phyloP scores from a whole-genome alignment of 2,797 vertebrate genomes.

The Hippoglossus hippoglossus region DNA sequence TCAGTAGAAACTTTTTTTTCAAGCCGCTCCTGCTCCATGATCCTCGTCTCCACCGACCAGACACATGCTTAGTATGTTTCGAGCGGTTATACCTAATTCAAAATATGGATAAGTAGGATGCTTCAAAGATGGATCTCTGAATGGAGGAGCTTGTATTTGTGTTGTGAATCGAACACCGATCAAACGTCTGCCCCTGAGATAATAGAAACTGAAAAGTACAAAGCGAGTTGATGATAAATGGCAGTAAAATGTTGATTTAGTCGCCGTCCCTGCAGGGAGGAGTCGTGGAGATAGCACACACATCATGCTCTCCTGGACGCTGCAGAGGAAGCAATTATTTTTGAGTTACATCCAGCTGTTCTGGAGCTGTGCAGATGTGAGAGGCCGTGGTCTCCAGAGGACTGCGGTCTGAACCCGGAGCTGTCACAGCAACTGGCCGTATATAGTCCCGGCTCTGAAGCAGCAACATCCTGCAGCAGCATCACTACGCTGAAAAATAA shows the following conservation, averaged over 20 bases:
- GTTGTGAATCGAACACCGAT: too few species aligned
- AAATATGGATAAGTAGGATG: neutral
- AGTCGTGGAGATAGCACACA: constrained; percentile 85
- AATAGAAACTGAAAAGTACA: constrained; percentile 46
- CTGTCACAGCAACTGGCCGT: constrained; percentile 77
- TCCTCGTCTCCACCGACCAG: constrained; percentile 8
- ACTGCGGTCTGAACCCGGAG: constrained; percentile 79
- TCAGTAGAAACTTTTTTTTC: constrained; percentile 8
- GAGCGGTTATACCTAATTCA: neutral
- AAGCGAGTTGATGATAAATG: constrained; percentile 65
- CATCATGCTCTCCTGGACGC: constrained; percentile 83
- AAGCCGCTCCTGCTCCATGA: neutral
- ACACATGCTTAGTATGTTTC: neutral
- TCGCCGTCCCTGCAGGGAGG: constrained; percentile 64
- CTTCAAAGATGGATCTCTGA: neutral
- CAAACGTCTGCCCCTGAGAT: constrained; percentile 8
- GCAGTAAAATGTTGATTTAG: constrained; percentile 70
- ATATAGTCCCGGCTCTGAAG: constrained; percentile 76
- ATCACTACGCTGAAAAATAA: constrained; percentile 30
- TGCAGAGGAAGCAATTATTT: constrained; percentile 90
- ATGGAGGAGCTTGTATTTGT: too few species aligned
- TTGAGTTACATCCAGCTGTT: constrained; percentile 89
- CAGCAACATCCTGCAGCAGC: constrained; percentile 45
- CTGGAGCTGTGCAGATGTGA: constrained; percentile 84
- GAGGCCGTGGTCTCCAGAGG: constrained; percentile 81